These are phyloP conservation scores for Catocala sponsa DNA, from an alignment of 2,888 invertebrate species.

Conservation along the genomic window DNA sequence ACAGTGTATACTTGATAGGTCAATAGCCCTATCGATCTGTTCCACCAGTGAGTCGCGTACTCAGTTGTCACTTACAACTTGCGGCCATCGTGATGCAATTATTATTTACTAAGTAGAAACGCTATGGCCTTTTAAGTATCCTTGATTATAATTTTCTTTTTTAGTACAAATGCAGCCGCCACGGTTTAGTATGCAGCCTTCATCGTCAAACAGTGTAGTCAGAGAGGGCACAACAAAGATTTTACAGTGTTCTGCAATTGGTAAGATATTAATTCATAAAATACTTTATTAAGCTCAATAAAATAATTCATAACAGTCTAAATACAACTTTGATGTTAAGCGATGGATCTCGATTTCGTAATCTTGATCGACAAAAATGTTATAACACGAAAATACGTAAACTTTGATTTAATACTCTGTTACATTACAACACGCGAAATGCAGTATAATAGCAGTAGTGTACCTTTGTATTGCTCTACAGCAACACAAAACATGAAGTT, in stretches of 20 bases:
- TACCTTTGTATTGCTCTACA: too few relatives aligned
- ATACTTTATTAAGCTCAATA: too few relatives aligned
- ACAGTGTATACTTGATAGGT: slow-evolving; percentile 15
- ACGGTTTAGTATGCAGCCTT: slow-evolving; percentile 95
- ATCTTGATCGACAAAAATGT: too few relatives aligned
- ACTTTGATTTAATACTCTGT: too few relatives aligned
- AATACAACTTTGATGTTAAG: too few relatives aligned
- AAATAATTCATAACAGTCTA: too few relatives aligned
- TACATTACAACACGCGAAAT: too few relatives aligned
- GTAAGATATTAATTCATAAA: slow-evolving; percentile 82
- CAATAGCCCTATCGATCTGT: slow-evolving; percentile 24
- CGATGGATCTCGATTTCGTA: too few relatives aligned
- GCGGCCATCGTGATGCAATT: background rate
- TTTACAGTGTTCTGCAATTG: slow-evolving; percentile 96
- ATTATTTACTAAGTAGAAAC: slow-evolving; percentile 2
- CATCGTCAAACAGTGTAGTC: slow-evolving; percentile 95
- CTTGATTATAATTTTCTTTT: slow-evolving; percentile 52
- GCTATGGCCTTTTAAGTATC: background rate
- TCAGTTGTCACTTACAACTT: slow-evolving; percentile 1
- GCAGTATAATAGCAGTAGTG: too few relatives aligned
- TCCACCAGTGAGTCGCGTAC: slow-evolving; percentile 4
- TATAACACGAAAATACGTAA: too few relatives aligned
- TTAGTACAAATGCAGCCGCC: slow-evolving; percentile 92
- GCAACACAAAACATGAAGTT: too few relatives aligned
- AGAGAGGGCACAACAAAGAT: slow-evolving; percentile 96